phyloP scores from a whole-genome alignment of 92 coral and sea anemone genomes.

The Chrysogorgia sp. region DNA sequence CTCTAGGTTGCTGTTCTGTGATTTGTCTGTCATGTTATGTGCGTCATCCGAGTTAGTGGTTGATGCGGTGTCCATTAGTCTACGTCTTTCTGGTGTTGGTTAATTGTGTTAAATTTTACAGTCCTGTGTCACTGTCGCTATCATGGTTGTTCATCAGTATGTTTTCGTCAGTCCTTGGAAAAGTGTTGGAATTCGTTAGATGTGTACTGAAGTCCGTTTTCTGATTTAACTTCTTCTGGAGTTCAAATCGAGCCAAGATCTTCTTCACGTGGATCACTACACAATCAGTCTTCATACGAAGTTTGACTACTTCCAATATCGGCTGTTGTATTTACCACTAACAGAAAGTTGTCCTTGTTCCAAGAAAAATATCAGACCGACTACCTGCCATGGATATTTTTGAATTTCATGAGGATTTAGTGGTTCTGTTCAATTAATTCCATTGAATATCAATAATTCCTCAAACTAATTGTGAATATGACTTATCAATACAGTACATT shows the following conservation, averaged over 20 bases:
- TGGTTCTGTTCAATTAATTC: no score
- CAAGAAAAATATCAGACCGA: constrained; percentile 20
- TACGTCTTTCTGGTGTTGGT: no score
- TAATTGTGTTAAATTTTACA: no score
- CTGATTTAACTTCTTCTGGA: constrained; percentile 19
- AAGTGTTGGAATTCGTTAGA: constrained; percentile 17
- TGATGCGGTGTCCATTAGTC: no score
- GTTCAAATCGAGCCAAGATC: constrained; percentile 6
- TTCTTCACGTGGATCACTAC: constrained; percentile 5
- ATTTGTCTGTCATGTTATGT: no score
- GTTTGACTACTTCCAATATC: constrained; percentile 19
- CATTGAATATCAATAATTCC: no score
- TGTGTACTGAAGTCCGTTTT: constrained; percentile 12
- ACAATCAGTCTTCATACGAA: constrained; percentile 4
- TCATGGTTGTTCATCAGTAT: no score
- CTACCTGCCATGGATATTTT: constrained; percentile 25
- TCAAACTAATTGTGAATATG: no score
- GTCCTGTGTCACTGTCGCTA: no score
- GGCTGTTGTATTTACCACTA: constrained; percentile 23
- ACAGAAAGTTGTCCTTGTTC: constrained; percentile 15
- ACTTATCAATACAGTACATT: no score
- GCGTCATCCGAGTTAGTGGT: no score
- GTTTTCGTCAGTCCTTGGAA: not conserved
- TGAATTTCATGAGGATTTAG: constrained; percentile 10
- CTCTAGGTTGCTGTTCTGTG: no score